A percentile compares a stretch with the other conserved stretches of the same genome.
phyloP scores from a whole-genome alignment of 2,888 invertebrate species.

The Ormyrus pomaceus region DNA sequence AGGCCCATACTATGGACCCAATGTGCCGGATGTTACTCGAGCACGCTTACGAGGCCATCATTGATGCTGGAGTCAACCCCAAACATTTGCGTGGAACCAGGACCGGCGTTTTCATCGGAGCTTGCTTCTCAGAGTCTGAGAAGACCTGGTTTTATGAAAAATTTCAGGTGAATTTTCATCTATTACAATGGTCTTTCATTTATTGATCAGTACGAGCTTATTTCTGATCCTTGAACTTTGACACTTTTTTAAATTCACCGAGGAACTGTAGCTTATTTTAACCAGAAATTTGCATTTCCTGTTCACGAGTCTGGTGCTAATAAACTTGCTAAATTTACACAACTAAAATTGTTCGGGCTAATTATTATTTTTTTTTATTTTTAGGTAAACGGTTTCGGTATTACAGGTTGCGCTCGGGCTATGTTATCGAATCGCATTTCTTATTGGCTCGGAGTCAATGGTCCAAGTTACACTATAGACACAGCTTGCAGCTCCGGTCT shows the following conservation, averaged over 20 bases:
- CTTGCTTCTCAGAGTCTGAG: constrained; percentile 84
- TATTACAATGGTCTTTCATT: too few species aligned
- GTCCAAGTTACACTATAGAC: constrained; percentile 83
- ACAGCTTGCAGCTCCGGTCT: constrained; percentile 85
- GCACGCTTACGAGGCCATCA: constrained; percentile 79
- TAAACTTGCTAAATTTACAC: too few species aligned
- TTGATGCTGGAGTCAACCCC: constrained; percentile 80
- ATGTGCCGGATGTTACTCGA: constrained; percentile 81
- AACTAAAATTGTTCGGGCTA: too few species aligned
- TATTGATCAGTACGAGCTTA: too few species aligned
- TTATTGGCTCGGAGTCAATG: constrained; percentile 90
- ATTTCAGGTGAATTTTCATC: too few species aligned
- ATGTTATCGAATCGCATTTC: constrained; percentile 94
- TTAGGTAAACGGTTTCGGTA: too few species aligned
- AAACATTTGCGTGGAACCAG: constrained; percentile 80
- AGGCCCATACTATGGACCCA: constrained; percentile 79
- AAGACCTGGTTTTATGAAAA: constrained; percentile 83
- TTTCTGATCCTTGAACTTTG: too few species aligned
- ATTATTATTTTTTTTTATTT: too few species aligned
- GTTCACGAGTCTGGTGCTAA: too few species aligned
- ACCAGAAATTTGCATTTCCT: too few species aligned
- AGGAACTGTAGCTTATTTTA: too few species aligned
- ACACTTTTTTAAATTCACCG: too few species aligned
- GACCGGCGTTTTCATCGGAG: constrained; percentile 86
- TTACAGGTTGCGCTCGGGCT: constrained; percentile 77